phyloP scores from a whole-genome alignment of 1,140 invertebrate species.

The Nephila pilipes region DNA sequence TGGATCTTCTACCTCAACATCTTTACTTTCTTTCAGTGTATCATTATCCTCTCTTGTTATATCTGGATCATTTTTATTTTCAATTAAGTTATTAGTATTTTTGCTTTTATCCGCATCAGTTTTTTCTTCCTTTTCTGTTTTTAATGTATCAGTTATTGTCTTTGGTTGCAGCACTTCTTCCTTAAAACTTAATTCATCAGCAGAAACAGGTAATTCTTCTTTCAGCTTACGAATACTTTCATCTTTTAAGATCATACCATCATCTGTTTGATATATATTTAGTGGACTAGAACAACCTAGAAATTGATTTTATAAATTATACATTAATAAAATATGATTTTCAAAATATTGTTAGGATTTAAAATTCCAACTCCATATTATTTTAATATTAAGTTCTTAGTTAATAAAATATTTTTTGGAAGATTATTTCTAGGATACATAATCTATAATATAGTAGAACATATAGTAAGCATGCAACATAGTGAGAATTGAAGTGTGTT shows the following conservation, averaged over 20 bases:
- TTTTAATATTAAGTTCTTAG: too few relatives aligned
- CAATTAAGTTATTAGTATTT: neutral
- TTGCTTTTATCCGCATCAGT: neutral
- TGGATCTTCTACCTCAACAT: neutral
- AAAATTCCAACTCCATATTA: neutral
- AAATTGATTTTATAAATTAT: neutral
- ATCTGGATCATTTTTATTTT: neutral
- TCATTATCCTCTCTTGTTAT: neutral
- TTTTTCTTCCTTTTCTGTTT: conserved; percentile 81
- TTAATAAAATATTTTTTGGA: too few relatives aligned
- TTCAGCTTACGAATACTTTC: conserved; percentile 57
- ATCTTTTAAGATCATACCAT: conserved; percentile 56
- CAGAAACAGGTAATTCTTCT: conserved; percentile 54
- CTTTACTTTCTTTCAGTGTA: neutral
- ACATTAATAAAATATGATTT: neutral
- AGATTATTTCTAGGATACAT: too few relatives aligned
- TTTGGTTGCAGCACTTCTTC: conserved; percentile 78
- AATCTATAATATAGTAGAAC: too few relatives aligned
- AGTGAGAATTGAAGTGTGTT: too few relatives aligned
- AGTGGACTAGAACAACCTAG: conserved; percentile 72
- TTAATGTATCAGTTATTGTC: conserved; percentile 71
- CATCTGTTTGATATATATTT: conserved; percentile 70
- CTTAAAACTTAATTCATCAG: conserved; percentile 67
- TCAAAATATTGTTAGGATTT: neutral
- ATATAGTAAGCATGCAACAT: too few relatives aligned